phyloP scores from a whole-genome alignment of 92 coral and sea anemone species.

The Paramuricea clavata region DNA sequence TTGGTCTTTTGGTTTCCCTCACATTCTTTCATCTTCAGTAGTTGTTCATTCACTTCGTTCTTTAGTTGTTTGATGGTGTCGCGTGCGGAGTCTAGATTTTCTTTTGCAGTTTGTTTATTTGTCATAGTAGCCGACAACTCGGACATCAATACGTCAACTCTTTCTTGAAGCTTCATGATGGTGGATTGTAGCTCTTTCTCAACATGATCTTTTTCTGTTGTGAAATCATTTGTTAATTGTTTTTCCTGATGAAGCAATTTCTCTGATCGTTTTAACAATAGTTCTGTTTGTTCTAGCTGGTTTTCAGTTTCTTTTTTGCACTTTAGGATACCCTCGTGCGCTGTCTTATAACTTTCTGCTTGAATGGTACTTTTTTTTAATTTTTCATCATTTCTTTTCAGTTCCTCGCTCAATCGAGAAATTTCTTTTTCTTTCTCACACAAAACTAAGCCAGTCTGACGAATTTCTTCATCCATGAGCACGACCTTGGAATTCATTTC shows the following conservation, averaged over 20 bases:
- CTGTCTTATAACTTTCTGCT: not conserved
- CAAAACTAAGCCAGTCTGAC: not conserved
- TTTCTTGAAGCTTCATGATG: not conserved
- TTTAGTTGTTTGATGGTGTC: not conserved
- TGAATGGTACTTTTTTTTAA: not conserved
- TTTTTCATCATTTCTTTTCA: not conserved
- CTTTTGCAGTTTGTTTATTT: slow-evolving; percentile 2
- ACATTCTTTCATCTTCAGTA: not conserved
- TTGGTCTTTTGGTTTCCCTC: not conserved
- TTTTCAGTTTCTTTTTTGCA: slow-evolving; percentile 10
- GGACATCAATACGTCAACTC: not conserved
- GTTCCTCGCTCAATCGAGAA: not conserved
- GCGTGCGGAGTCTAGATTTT: not conserved
- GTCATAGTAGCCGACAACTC: not conserved
- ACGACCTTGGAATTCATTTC: not conserved
- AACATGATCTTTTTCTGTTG: not conserved
- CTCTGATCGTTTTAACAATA: not conserved
- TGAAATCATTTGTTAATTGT: not conserved
- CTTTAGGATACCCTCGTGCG: slow-evolving; percentile 8
- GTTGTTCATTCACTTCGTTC: slow-evolving; percentile 7
- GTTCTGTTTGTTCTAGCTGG: not conserved
- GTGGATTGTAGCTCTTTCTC: not conserved
- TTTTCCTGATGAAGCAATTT: slow-evolving; percentile 17
- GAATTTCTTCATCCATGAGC: not conserved
- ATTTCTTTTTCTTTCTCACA: slow-evolving; percentile 4